These are phyloP conservation scores for Coptodon rendalli DNA, from an alignment of 2,113 vertebrate species.

Conservation along the genomic window DNA sequence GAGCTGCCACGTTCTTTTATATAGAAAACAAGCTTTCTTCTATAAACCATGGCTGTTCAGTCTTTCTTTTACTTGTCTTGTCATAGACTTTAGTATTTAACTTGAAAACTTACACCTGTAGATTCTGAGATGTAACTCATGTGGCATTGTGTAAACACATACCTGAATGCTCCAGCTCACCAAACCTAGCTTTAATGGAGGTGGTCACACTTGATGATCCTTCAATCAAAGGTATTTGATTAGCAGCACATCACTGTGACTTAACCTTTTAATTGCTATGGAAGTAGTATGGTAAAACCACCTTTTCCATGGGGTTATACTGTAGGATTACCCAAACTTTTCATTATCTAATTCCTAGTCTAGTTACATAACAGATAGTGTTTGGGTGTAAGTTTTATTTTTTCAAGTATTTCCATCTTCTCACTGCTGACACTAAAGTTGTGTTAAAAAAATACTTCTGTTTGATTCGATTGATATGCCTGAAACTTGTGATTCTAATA, in stretches of 20 bases:
- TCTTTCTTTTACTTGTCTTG: neutral
- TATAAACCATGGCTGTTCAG: neutral
- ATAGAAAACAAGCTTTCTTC: neutral
- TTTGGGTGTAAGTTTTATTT: neutral
- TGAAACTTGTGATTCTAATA: neutral
- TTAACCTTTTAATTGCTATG: neutral
- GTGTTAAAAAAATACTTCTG: neutral
- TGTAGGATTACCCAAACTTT: neutral
- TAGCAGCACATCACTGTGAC: neutral
- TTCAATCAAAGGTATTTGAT: neutral
- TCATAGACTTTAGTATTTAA: neutral
- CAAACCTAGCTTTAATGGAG: fast-evolving
- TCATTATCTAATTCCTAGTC: neutral
- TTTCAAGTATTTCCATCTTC: neutral
- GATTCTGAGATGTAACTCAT: neutral
- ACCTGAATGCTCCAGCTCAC: fast-evolving
- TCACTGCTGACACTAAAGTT: neutral
- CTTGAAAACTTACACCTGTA: neutral
- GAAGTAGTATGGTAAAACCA: neutral
- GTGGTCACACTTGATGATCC: neutral
- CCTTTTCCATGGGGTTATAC: neutral
- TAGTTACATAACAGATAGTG: neutral
- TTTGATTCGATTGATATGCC: neutral
- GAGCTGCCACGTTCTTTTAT: neutral
- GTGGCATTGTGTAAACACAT: neutral